These are phyloP conservation scores for Ibidorhyncha struthersii DNA, from an alignment of 2,113 vertebrate species.

Conservation along the genomic window DNA sequence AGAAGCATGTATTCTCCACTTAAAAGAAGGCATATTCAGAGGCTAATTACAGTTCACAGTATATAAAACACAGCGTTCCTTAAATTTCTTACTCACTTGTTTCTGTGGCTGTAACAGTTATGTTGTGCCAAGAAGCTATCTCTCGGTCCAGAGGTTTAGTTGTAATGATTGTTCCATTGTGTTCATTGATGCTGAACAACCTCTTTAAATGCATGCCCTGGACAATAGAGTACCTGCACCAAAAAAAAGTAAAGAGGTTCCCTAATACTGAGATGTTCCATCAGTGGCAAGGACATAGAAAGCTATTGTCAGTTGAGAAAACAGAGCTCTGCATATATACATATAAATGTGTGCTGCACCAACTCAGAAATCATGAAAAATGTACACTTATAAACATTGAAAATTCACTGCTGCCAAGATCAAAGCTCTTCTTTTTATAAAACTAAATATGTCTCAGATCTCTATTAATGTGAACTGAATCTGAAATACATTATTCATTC, in stretches of 20 bases:
- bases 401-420: constrained; percentile 42
- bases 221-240: constrained; percentile 85
- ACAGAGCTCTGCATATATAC: background rate
- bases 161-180: constrained; percentile 85
- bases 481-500: constrained; percentile 49
- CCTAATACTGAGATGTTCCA: background rate
- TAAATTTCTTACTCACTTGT: constrained; percentile 79
- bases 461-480: constrained; percentile 46
- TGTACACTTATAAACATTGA: constrained; percentile 38
- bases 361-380: constrained; percentile 21
- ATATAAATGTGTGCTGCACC: background rate
- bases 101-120: constrained; percentile 88
- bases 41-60: constrained; percentile 20
- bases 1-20: background rate
- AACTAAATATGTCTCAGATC: constrained; percentile 41
- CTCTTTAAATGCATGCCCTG: constrained; percentile 64
- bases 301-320: constrained; percentile 1
- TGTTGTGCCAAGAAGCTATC: constrained; percentile 84
- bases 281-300: background rate
- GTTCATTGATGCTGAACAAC: constrained; percentile 83
- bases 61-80: background rate
- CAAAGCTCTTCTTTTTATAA: constrained; percentile 53
- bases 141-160: constrained; percentile 86
- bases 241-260: background rate
- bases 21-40: background rate